Conservation (phyloP, 2,888 invertebrate species). For the Lepidochrysops patricia region DNA sequence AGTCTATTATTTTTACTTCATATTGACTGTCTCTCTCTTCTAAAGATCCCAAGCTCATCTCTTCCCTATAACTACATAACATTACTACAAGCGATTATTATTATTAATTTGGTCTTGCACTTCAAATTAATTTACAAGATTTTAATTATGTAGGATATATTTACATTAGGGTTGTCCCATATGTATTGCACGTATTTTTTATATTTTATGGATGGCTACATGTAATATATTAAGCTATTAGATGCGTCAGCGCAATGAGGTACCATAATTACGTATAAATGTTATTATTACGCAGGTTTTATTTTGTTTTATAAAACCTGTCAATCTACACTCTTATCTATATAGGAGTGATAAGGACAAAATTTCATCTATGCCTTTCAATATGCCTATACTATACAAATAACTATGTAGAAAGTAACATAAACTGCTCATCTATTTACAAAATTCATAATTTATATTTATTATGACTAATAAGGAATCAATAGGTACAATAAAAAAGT, state of each 20-base stretch:
- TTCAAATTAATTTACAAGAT: constrained; percentile 10
- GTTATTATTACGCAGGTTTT: background rate
- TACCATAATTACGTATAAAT: background rate
- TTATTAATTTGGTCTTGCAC: constrained; percentile 13
- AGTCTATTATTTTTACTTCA: background rate
- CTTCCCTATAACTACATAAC: constrained; percentile 26
- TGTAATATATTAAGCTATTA: background rate
- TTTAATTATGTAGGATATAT: background rate
- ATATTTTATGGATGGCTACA: background rate
- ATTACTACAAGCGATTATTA: constrained; percentile 14
- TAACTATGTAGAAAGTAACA: background rate
- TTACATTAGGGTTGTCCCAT: background rate
- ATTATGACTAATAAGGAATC: background rate
- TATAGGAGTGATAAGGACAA: background rate
- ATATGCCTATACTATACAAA: too few relatives aligned
- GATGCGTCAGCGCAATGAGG: background rate
- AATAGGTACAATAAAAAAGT: too few relatives aligned
- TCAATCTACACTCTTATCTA: background rate
- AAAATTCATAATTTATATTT: background rate
- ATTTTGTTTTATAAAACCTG: background rate
- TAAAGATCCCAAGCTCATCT: constrained; percentile 4
- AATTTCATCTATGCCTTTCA: background rate
- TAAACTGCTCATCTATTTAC: background rate
- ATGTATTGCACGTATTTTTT: background rate
- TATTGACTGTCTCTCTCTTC: constrained; percentile 28